Evolutionary conservation across 2,888 invertebrate genomes (phyloP).

Genomic region (Dorcus hopei): DNA sequence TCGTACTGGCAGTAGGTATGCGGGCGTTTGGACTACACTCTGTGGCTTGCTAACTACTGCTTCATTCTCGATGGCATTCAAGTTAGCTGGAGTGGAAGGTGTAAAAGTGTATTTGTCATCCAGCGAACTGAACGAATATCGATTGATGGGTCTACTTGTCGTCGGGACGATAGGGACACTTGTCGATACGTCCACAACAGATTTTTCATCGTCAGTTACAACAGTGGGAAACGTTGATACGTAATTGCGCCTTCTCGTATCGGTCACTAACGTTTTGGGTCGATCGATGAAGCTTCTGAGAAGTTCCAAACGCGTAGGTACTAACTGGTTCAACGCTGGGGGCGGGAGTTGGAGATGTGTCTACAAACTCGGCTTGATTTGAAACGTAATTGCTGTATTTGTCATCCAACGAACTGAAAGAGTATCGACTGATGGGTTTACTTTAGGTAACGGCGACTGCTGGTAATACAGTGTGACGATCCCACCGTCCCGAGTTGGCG

Average conservation of each 20-base stretch:
- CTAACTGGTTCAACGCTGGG: too few relatives aligned
- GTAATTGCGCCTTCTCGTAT: too few relatives aligned
- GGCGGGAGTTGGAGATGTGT: too few relatives aligned
- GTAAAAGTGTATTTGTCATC: slow-evolving; percentile 29
- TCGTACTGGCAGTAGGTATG: slow-evolving; percentile 13
- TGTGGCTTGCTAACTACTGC: background rate
- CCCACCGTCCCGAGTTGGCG: too few relatives aligned
- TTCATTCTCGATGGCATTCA: slow-evolving; percentile 7
- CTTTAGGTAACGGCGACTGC: slow-evolving; percentile 8
- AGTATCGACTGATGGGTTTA: slow-evolving; percentile 31
- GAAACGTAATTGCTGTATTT: slow-evolving; percentile 17
- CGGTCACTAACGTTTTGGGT: background rate
- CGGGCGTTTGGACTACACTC: background rate
- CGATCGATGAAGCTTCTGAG: too few relatives aligned
- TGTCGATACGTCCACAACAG: background rate
- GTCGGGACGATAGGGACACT: background rate
- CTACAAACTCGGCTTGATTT: too few relatives aligned
- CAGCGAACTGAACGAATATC: slow-evolving; percentile 33
- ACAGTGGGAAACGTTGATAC: background rate
- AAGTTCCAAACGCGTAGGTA: too few relatives aligned
- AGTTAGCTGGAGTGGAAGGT: slow-evolving; percentile 9
- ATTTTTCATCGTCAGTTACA: background rate
- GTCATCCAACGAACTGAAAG: slow-evolving; percentile 33
- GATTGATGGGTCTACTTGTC: slow-evolving; percentile 30
- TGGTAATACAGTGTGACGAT: too few relatives aligned